Percentiles rank a stretch among this genome's conserved stretches.
Conservation (phyloP, 2,888 invertebrate genomes). For the Heliconius hortense region DNA sequence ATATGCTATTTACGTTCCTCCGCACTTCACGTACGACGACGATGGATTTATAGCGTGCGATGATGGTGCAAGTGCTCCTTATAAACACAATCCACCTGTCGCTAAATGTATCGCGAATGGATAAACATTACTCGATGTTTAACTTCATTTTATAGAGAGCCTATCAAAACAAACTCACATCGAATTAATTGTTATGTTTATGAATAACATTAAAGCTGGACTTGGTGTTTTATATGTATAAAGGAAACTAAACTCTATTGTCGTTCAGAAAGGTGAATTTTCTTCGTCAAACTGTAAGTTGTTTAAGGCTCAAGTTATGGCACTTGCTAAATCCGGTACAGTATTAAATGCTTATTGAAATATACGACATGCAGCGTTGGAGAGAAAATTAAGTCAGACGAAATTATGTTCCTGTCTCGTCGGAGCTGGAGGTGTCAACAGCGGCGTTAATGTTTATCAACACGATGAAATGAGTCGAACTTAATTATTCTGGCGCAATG, state of each 20-base stretch:
- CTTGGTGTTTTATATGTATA: slow-evolving; percentile 3
- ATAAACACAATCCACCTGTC: slow-evolving; percentile 62
- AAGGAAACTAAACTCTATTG: background rate
- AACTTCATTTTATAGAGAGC: slow-evolving; percentile 48
- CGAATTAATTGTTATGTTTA: slow-evolving; percentile 51
- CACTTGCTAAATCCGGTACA: slow-evolving; percentile 29
- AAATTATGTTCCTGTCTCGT: slow-evolving; percentile 36
- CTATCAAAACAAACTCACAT: slow-evolving; percentile 51
- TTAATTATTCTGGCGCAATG: slow-evolving; percentile 39
- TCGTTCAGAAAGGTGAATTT: background rate
- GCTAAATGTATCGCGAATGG: slow-evolving; percentile 58
- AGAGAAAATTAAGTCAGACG: slow-evolving; percentile 35
- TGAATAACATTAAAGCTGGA: slow-evolving; percentile 44
- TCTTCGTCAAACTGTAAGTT: background rate
- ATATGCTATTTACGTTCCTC: slow-evolving; percentile 56
- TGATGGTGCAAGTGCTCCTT: slow-evolving; percentile 48
- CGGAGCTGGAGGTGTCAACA: slow-evolving; percentile 35
- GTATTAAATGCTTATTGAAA: slow-evolving; percentile 45
- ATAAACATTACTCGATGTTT: slow-evolving; percentile 42
- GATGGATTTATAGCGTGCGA: slow-evolving; percentile 60
- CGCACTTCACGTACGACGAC: slow-evolving; percentile 51
- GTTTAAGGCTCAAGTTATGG: slow-evolving; percentile 26
- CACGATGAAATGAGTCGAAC: slow-evolving; percentile 34
- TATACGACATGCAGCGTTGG: slow-evolving; percentile 52
- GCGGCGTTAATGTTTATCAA: slow-evolving; percentile 41